Evolutionary conservation across 2,797 vertebrate species (phyloP), one percentile per base, ranked within the genome.

Genomic region (Eulemur albifrons): DNA sequence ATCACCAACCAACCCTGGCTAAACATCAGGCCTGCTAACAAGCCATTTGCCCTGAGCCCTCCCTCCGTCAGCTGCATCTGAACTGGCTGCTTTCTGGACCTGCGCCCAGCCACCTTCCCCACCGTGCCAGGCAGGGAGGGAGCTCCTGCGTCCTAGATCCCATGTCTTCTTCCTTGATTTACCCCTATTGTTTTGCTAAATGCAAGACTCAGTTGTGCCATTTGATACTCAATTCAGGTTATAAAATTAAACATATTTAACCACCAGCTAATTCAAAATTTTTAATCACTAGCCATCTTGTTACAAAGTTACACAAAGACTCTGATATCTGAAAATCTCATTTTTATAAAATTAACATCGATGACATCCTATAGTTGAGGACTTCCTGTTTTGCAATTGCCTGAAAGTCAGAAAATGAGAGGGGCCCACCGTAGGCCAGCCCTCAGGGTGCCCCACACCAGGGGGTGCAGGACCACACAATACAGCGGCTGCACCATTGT

Each of bases 261-360:
- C 3, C 27, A 83, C 17, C 69, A 79, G 69, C 32, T 40, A 48
- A 91, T 43, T 90, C 11, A 89, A 87, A 92, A 65, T 9, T n/a
- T 59, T 48, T 81, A 57, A 48, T 79, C 38, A 35, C 82, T 77
- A 35, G 27, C 52, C 30, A 85, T 90, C 85, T 57, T 76, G 54
- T 96, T 94, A 92, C 27, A 27, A 95, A 93, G 65, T 83, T 38
- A 54, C 69, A 87, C 40, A 93, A 69, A 92, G 82, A 73, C 45
- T 72, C 45, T 80, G 52, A 70, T 83, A 30, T 20, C 76, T 94
- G 77, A 84, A 94, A 91, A 72, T 61, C 40, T 94, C 4, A 0
- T 18, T 83, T 96, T 50, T 57, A 32, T 69, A 95, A 93, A 88
- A 82, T 75, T 57, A 85, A 38, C 57, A 80, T 45, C 12, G 63